Base-by-base conservation (phyloP, 1,140 invertebrate species). In the Pachypeltis micranthus region DNA sequence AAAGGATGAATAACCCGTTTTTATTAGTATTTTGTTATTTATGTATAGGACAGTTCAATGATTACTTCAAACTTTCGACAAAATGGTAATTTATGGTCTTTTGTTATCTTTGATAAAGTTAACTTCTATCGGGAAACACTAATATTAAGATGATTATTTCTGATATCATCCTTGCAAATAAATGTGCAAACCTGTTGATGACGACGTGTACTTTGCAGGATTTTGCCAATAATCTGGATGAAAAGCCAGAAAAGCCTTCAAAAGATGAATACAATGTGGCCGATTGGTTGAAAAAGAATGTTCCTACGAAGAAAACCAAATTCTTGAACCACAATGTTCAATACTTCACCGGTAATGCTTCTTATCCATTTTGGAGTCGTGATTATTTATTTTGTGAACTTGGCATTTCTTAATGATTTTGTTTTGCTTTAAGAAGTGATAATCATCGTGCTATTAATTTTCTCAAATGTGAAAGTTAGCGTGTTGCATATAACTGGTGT, bases 311-410 rank as follows among this genome's bases (percentile, higher is more conserved):
- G 75, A 93, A 93, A 73, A 96, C 93, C 0, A 97, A 93, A 76
- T 94, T 97, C 72, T 79, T 93, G 51, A 90, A 91, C 70, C 94
- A 98, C 74, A 89, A 93, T 77, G 95, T 98, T 0, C 89, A 96
- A 74, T 96, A 97, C 77, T 98, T 98, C 69, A 92, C 91, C 68
- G 92, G 92, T 85, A 80, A 72, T 69, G 68, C 10, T 60, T 29
- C n/a, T 57, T 16, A 26, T 51, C 29, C 57, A 26, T n/a, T 39
- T 10, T 10, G 7, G 31, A 39, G 16, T 16, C 31, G 16, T 16
- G 7, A 10, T 39, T 21, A 4, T 51, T 27, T 19, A 34, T 27
- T 1, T 27, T 61, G 1, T 21, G 14, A 2, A 39, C 7, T 24
- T n/a, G n/a, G n/a, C n/a, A n/a, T n/a, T n/a, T n/a, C n/a, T n/a